phyloP scores from a whole-genome alignment of 2,797 vertebrate species.

The Remorina albescens region DNA sequence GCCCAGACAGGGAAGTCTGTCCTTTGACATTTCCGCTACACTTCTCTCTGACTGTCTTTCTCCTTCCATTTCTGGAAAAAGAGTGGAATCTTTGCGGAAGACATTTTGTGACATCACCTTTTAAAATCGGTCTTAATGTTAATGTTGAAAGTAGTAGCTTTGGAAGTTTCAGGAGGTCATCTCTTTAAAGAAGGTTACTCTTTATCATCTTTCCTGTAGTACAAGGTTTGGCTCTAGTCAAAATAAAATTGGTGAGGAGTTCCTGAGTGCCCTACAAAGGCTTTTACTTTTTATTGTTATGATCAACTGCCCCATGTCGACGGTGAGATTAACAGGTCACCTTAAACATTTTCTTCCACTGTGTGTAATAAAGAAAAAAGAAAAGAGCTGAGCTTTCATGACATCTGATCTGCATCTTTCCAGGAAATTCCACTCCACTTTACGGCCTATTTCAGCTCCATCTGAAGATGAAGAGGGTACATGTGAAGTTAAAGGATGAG shows the following conservation, averaged over 20 bases:
- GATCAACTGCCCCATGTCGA: constrained; percentile 32
- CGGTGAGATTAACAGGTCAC: constrained; percentile 51
- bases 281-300: constrained; percentile 41
- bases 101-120: constrained; percentile 46
- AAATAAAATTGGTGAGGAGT: constrained; percentile 39
- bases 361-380: constrained; percentile 1
- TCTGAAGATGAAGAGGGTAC: constrained; percentile 50
- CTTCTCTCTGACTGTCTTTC: constrained; percentile 21
- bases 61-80: constrained; percentile 28
- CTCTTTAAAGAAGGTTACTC: constrained; percentile 22
- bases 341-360: constrained; percentile 38
- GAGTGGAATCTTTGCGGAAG: constrained; percentile 32
- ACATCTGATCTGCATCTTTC: constrained; percentile 55
- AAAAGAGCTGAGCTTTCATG: constrained; percentile 14
- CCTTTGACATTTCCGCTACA: constrained; percentile 44
- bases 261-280: constrained; percentile 22
- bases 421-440: constrained; percentile 51
- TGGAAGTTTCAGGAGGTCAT: constrained; percentile 1
- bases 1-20: constrained; percentile 55
- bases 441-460: constrained; percentile 23
- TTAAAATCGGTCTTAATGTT: constrained; percentile 11
- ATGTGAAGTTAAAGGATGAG: constrained; percentile 43
- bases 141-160: constrained; percentile 21
- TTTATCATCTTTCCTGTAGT: constrained; percentile 32
- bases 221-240: constrained; percentile 28